Evolutionary conservation across 2,888 invertebrate species (phyloP).

Genomic region (Agrotis puta): DNA sequence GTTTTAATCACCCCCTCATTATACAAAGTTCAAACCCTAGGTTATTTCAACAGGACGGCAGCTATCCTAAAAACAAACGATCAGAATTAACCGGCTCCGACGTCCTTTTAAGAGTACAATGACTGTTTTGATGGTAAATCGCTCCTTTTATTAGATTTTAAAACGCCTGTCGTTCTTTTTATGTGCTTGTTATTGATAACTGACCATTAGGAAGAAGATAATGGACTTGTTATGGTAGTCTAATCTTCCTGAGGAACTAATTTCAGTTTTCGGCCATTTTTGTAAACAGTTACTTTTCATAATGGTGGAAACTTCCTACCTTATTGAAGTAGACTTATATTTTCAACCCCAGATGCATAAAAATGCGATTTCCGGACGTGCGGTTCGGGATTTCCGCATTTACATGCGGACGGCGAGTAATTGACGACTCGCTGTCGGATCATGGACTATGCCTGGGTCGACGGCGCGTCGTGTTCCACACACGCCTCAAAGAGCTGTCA

Average conservation of each 20-base stretch:
- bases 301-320: not conserved
- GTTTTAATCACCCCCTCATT: not conserved
- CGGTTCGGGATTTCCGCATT: no score
- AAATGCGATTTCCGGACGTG: no score
- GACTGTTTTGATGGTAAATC: slow-evolving; percentile 40
- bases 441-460: no score
- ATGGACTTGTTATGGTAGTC: slow-evolving; percentile 35
- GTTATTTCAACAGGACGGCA: slow-evolving; percentile 1
- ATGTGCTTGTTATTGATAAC: slow-evolving; percentile 46
- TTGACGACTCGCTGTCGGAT: no score
- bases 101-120: slow-evolving; percentile 35
- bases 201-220: slow-evolving; percentile 38
- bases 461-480: no score
- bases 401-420: no score
- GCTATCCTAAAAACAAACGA: slow-evolving; percentile 30
- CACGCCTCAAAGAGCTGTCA: no score
- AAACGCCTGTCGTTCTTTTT: slow-evolving; percentile 42
- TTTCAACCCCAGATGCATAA: no score
- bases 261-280: slow-evolving; percentile 7
- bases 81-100: slow-evolving; percentile 32
- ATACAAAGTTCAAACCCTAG: slow-evolving; percentile 2
- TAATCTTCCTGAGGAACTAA: slow-evolving; percentile 26
- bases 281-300: slow-evolving; percentile 5
- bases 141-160: slow-evolving; percentile 51
- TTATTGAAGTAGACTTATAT: not conserved